Conservation (phyloP, 2,888 invertebrate species). For the Calephelis perditalis region DNA sequence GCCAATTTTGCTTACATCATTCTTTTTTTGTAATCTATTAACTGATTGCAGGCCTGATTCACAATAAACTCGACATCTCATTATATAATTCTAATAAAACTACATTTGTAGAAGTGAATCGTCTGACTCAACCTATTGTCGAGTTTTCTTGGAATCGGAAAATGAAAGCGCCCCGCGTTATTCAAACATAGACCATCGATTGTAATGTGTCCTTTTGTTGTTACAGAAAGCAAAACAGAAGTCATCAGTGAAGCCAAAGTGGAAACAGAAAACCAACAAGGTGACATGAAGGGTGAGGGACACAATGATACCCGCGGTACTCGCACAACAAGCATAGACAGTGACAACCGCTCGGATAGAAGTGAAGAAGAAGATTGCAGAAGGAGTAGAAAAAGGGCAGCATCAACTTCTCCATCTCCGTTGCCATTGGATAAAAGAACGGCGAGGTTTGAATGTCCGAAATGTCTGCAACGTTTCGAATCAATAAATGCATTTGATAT, state of each 20-base stretch:
- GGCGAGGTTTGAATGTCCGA: constrained; percentile 80
- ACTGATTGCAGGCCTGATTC: constrained; percentile 47
- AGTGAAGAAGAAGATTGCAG: constrained; percentile 67
- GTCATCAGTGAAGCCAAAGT: constrained; percentile 68
- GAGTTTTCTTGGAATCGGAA: constrained; percentile 70
- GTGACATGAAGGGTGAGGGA: constrained; percentile 51
- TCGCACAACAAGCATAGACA: constrained; percentile 70
- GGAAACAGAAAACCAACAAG: constrained; percentile 44
- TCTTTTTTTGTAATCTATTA: constrained; percentile 51
- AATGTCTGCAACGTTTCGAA: constrained; percentile 85
- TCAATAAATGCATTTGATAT: constrained; percentile 84
- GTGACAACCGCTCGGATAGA: constrained; percentile 77
- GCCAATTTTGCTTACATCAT: constrained; percentile 30
- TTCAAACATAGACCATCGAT: constrained; percentile 66
- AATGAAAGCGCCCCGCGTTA: constrained; percentile 64
- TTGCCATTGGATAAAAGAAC: constrained; percentile 60
- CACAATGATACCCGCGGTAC: constrained; percentile 50
- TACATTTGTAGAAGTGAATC: constrained; percentile 48
- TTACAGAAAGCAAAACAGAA: constrained; percentile 76
- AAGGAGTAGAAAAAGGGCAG: constrained; percentile 59
- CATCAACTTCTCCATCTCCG: constrained; percentile 56
- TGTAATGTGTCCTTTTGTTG: constrained; percentile 61
- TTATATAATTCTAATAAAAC: constrained; percentile 59
- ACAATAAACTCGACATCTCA: constrained; percentile 51
- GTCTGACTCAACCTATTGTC: constrained; percentile 70